Percentiles rank a stretch among this genome's conserved stretches.
phyloP scores from a whole-genome alignment of 2,797 vertebrate genomes.

The Cryptoprocta ferox region DNA sequence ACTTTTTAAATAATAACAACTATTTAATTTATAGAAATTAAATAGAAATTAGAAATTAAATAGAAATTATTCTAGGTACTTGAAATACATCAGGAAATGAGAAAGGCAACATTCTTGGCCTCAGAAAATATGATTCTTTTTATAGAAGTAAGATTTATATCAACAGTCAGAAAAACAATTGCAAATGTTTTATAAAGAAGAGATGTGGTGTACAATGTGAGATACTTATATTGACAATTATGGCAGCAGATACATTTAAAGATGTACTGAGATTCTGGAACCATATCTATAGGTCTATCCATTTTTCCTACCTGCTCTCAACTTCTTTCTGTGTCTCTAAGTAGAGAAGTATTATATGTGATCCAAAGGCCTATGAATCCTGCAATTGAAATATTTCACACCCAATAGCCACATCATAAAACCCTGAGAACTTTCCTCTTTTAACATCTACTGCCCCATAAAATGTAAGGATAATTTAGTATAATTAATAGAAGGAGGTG shows the following conservation, averaged over 20 bases:
- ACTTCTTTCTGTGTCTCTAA: not conserved
- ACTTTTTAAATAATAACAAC: not conserved
- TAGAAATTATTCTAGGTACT: not conserved
- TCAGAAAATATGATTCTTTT: not conserved
- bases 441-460: not conserved
- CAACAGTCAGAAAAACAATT: not conserved
- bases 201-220: not conserved
- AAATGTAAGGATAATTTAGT: not conserved
- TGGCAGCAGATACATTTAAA: not conserved
- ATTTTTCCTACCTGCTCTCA: not conserved
- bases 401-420: not conserved
- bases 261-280: not conserved
- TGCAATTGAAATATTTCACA: conserved; percentile 30
- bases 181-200: not conserved
- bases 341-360: not conserved
- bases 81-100: not conserved
- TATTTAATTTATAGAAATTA: not conserved
- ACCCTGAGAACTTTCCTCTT: not conserved
- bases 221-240: not conserved
- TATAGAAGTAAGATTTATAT: not conserved
- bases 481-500: not conserved
- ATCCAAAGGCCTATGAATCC: not conserved
- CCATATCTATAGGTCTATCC: too few relatives aligned
- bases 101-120: not conserved
- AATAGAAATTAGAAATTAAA: too few relatives aligned